Base-by-base conservation (phyloP, 2,888 invertebrate species). In the Strigamia transsilvanica region DNA sequence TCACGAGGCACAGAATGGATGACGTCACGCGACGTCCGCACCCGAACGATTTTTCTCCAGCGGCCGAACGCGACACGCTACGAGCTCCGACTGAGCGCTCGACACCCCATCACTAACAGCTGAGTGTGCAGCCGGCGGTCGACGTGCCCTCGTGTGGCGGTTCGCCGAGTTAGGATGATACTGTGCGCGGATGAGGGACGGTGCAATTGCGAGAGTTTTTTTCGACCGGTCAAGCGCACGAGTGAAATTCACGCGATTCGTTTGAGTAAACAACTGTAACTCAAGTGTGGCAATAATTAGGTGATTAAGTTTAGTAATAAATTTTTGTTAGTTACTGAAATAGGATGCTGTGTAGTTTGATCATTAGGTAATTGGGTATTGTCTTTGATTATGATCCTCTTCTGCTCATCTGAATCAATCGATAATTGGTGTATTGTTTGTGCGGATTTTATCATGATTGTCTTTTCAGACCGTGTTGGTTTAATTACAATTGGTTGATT, bases 41-140 rank as follows among this genome's bases (percentile, higher is more conserved):
- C 73, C 51, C 73, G 73, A 73, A 73, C 73, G 73, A 73, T 73
- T 73, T 38, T 32, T 32, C 73, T 73, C 73, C 21, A 56, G 32
- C 73, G 73, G 73, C 73, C 73, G 73, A 32, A 73, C 73, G 73
- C 73, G 73, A 73, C 23, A 73, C 73, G 73, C 73, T 73, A 27
- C 27, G 32, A 73, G 73, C 73, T 73, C 73, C 73, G 73, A 73
- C 73, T 73, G 73, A 73, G 73, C 73, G 7, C 73, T 13, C 23
- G 73, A 73, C 73, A 73, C 73, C 73, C 56, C 73, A 73, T 73
- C 73, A 27, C 15, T 13, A 27, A 56, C 56, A 56, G 56, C 56
- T 56, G 56, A 56, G 15, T 56, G n/a, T n/a, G 56, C n/a, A 46
- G n/a, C 15, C n/a, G n/a, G 9, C 32, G 32, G 13, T 27, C 27